A percentile compares a stretch with the other conserved stretches of the same genome.
Evolutionary conservation across 92 coral and sea anemone genomes (phyloP).

Genomic region (Zoanthus solanderi): DNA sequence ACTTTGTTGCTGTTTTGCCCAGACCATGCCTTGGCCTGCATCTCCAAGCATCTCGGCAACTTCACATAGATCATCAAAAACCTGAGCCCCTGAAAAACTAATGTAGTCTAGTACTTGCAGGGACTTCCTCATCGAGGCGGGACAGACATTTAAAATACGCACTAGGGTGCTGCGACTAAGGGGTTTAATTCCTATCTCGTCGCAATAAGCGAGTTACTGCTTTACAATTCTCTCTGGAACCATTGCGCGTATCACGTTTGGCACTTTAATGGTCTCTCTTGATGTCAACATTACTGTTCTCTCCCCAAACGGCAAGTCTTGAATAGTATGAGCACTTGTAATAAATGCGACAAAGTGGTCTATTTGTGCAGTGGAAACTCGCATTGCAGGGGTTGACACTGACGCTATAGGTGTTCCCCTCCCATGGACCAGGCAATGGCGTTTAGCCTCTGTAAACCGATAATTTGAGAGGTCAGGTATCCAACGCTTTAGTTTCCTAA

Average conservation of each 20-base stretch:
- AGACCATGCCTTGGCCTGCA: conserved; percentile 36
- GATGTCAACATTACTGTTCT: conserved; percentile 14
- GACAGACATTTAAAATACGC: conserved; percentile 29
- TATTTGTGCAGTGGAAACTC: conserved; percentile 47
- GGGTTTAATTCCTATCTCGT: conserved; percentile 41
- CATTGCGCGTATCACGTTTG: conserved; percentile 37
- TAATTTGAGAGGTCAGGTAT: conserved; percentile 64
- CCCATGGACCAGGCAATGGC: conserved; percentile 64
- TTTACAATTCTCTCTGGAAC: conserved; percentile 49
- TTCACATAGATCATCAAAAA: conserved; percentile 44
- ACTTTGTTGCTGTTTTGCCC: conserved; percentile 31
- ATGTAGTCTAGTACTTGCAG: conserved; percentile 41
- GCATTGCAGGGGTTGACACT: conserved; percentile 48
- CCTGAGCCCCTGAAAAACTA: conserved; percentile 32
- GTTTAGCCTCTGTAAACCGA: conserved; percentile 65
- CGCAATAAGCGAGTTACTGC: conserved; percentile 43
- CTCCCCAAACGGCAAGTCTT: conserved; percentile 60
- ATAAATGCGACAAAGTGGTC: conserved; percentile 49
- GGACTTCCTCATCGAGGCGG: conserved; percentile 19
- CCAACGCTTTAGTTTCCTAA: conserved; percentile 55
- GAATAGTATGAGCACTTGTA: conserved; percentile 49
- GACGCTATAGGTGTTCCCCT: conserved; percentile 65
- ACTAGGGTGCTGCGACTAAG: conserved; percentile 35
- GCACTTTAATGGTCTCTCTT: conserved; percentile 23
- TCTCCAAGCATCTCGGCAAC: conserved; percentile 40